These are phyloP conservation scores for Elgaria multicarinata DNA, from an alignment of 2,113 vertebrate species.

Conservation along the genomic window DNA sequence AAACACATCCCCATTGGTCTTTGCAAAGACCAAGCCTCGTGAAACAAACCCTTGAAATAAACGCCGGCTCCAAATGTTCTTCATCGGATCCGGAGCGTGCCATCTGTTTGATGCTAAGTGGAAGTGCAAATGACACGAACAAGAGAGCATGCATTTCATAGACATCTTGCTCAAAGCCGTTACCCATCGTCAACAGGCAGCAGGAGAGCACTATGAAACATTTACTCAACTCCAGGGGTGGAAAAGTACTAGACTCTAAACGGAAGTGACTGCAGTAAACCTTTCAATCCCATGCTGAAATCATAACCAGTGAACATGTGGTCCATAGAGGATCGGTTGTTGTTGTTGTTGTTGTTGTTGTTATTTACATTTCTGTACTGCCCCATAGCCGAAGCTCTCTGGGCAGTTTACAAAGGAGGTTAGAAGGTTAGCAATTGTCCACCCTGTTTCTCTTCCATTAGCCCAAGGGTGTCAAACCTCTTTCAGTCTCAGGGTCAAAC, in stretches of 20 bases:
- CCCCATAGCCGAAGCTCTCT: too few relatives aligned
- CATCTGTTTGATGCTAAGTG: slow-evolving; percentile 72
- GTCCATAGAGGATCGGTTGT: slow-evolving; percentile 70
- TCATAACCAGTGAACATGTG: slow-evolving; percentile 65
- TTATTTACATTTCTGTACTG: too few relatives aligned
- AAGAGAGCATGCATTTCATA: slow-evolving; percentile 70
- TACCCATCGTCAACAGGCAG: slow-evolving; percentile 72
- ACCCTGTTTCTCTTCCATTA: neutral
- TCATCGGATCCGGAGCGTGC: slow-evolving; percentile 40
- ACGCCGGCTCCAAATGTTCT: slow-evolving; percentile 48
- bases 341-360: too few relatives aligned
- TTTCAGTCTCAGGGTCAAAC: too few relatives aligned
- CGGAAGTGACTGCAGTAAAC: slow-evolving; percentile 75
- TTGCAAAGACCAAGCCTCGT: slow-evolving; percentile 47
- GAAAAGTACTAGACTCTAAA: slow-evolving; percentile 71
- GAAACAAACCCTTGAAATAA: slow-evolving; percentile 39
- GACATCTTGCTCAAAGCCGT: slow-evolving; percentile 59
- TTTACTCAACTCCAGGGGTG: slow-evolving; percentile 74
- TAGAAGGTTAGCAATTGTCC: slow-evolving; percentile 62
- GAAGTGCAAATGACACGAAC: slow-evolving; percentile 70
- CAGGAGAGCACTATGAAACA: slow-evolving; percentile 72
- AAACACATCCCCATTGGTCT: slow-evolving; percentile 16
- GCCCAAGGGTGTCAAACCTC: too few relatives aligned
- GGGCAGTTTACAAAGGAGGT: too few relatives aligned
- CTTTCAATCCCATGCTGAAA: slow-evolving; percentile 79